These are phyloP conservation scores for Sinopyrophorus schimmeli DNA, from an alignment of 2,888 invertebrate species.

Conservation along the genomic window DNA sequence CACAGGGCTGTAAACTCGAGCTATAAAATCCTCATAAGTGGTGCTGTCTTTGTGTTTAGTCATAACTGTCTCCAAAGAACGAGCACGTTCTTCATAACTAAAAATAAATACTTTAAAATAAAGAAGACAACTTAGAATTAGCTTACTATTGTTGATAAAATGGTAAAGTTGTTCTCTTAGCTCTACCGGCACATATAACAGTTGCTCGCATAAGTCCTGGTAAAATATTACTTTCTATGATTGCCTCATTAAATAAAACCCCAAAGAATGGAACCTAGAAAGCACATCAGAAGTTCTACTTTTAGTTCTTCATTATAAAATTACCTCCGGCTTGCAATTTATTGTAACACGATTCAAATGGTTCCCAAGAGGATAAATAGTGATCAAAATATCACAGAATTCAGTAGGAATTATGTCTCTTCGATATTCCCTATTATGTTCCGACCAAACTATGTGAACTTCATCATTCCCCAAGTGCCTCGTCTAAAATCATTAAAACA, in stretches of 20 bases:
- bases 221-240: constrained; percentile 71
- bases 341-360: constrained; percentile 87
- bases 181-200: constrained; percentile 89
- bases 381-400: constrained; percentile 98
- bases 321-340: constrained; percentile 82
- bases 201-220: constrained; percentile 88
- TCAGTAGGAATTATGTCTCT: constrained; percentile 97
- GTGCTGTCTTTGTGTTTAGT: constrained; percentile 82
- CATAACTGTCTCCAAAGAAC: constrained; percentile 82
- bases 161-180: constrained; percentile 85
- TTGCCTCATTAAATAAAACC: constrained; percentile 91
- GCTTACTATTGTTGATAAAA: constrained; percentile 89
- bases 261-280: constrained; percentile 87
- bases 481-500: constrained; percentile 65
- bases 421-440: constrained; percentile 93
- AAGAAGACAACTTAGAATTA: background rate
- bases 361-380: constrained; percentile 89
- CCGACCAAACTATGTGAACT: constrained; percentile 99
- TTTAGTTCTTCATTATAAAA: too few species aligned
- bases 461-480: constrained; percentile 97
- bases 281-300: constrained; percentile 4
- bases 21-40: constrained; percentile 88
- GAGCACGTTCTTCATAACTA: constrained; percentile 90
- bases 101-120: too few species aligned
- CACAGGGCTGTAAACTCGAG: constrained; percentile 71